phyloP scores from a whole-genome alignment of 2,113 vertebrate species.

The Aldabrachelys gigantea region DNA sequence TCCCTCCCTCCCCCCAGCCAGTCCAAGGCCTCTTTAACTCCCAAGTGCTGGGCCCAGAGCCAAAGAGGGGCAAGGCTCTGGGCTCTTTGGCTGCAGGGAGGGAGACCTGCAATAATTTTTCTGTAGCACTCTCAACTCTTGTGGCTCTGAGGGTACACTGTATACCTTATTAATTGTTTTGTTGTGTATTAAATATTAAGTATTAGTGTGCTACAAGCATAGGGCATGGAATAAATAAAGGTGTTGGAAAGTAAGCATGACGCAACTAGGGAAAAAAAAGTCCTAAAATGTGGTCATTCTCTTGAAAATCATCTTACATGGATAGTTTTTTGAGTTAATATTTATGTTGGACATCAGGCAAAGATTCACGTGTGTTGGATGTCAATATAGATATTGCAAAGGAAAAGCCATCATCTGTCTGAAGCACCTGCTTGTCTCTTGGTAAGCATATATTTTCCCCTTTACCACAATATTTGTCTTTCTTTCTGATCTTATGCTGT shows the following conservation, averaged over 20 bases:
- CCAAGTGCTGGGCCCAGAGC: too few relatives aligned
- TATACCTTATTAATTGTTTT: neutral
- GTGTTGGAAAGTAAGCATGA: neutral
- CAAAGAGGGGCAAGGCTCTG: too few relatives aligned
- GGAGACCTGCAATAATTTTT: neutral
- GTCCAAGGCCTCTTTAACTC: too few relatives aligned
- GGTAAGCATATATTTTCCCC: neutral
- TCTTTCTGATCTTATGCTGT: neutral
- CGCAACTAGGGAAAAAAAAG: neutral
- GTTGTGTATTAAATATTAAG: neutral
- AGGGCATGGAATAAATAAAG: neutral
- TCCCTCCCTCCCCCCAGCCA: too few relatives aligned
- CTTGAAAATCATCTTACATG: neutral
- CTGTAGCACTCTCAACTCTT: neutral
- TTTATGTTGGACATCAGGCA: neutral
- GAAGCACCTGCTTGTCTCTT: neutral
- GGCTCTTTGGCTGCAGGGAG: too few relatives aligned
- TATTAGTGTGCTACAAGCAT: neutral
- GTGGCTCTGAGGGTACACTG: accelerated
- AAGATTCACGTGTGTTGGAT: neutral
- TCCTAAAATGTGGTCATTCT: accelerated
- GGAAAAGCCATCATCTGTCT: neutral
- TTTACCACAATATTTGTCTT: neutral
- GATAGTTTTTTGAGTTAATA: neutral
- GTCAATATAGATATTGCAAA: neutral